These are phyloP conservation scores for Drosophila nigritarsus DNA, from an alignment of 2,888 invertebrate genomes.

Conservation along the genomic window DNA sequence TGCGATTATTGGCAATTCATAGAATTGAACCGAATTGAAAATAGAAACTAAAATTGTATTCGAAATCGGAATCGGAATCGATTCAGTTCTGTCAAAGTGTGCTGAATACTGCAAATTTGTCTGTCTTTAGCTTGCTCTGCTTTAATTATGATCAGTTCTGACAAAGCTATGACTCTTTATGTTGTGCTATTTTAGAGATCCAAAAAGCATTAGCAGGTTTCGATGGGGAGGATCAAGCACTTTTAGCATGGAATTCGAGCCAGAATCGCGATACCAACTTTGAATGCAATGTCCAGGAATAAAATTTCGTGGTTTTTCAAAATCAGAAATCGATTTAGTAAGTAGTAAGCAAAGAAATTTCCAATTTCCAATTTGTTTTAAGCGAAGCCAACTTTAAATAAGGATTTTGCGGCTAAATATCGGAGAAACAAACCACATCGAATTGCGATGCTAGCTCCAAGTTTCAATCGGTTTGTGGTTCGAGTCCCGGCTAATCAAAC, in stretches of 20 bases:
- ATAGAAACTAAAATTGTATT: background rate
- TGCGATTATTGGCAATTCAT: background rate
- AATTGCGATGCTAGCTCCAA: background rate
- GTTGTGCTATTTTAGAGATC: too few relatives aligned
- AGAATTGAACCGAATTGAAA: background rate
- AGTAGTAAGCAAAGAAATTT: background rate
- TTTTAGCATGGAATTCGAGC: background rate
- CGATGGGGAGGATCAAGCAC: background rate
- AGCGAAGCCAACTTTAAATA: background rate
- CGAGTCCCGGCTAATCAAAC: background rate
- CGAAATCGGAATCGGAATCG: background rate
- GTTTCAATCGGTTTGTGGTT: background rate
- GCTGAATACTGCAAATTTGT: background rate
- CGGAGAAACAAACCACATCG: background rate
- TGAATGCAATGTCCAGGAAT: background rate
- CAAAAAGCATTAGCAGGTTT: background rate
- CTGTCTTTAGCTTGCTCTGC: background rate
- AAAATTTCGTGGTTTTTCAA: background rate
- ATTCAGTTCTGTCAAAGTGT: background rate
- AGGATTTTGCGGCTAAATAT: background rate
- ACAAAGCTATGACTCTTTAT: background rate
- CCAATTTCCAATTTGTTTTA: rapidly evolving
- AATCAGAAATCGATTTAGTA: background rate
- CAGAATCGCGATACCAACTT: background rate
- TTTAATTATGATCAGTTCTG: background rate